Evolutionary conservation across 1,140 invertebrate species (phyloP).

Genomic region (Drosophila trapezifrons): DNA sequence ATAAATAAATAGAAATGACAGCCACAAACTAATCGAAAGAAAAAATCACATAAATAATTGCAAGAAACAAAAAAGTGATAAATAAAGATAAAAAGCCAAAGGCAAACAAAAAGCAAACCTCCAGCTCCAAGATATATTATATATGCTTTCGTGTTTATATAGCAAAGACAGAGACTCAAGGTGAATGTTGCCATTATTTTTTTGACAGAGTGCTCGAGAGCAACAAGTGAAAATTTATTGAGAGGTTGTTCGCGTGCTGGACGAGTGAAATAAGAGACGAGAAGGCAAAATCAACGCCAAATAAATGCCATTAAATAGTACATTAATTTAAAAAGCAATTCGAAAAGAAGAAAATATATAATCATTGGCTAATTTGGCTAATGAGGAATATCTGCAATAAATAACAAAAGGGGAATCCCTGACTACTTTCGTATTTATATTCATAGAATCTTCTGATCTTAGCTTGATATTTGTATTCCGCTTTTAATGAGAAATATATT

Average conservation of each 20-base stretch:
- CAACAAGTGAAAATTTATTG: conserved; percentile 72
- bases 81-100: conserved; percentile 23
- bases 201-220: conserved; percentile 52
- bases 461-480: background rate
- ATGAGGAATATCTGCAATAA: conserved; percentile 20
- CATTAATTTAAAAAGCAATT: conserved; percentile 23
- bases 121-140: conserved; percentile 42
- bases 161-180: conserved; percentile 58
- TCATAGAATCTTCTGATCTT: background rate
- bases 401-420: conserved; percentile 23
- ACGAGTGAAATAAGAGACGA: conserved; percentile 19
- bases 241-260: conserved; percentile 37
- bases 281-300: conserved; percentile 16
- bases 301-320: conserved; percentile 33
- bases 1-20: conserved; percentile 64
- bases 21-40: conserved; percentile 39
- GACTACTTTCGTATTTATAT: background rate
- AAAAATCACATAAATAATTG: conserved; percentile 45
- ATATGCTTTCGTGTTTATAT: conserved; percentile 51
- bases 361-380: conserved; percentile 44
- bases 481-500: background rate
- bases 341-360: conserved; percentile 26
- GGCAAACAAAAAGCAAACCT: conserved; percentile 39
- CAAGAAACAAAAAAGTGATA: conserved; percentile 24
- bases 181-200: conserved; percentile 72